Percentiles rank a stretch among this genome's conserved stretches.
phyloP scores from a whole-genome alignment of 2,888 invertebrate genomes.

The Holacanthella duospinosa region DNA sequence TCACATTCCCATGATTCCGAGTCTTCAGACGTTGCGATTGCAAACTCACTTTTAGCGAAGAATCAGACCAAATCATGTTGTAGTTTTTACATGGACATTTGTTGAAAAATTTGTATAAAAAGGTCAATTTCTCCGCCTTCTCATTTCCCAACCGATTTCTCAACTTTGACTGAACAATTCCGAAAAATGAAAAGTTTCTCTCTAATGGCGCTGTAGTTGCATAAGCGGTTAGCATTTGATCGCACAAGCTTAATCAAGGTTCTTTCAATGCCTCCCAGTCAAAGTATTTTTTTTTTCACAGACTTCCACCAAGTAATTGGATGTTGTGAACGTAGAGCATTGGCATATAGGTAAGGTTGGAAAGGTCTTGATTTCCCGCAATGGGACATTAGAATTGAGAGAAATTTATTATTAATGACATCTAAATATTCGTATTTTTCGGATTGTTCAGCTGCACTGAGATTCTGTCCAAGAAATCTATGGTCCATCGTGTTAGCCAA shows the following conservation, averaged over 20 bases:
- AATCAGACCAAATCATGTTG: too few relatives aligned
- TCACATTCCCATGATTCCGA: too few relatives aligned
- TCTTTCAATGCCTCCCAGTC: background rate
- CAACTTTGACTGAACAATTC: slow-evolving; percentile 7
- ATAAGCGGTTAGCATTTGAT: background rate
- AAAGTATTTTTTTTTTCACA: too few relatives aligned
- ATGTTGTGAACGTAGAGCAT: too few relatives aligned
- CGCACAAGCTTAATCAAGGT: background rate
- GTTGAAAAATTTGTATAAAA: background rate
- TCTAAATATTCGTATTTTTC: background rate
- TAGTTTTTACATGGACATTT: too few relatives aligned
- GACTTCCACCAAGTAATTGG: too few relatives aligned
- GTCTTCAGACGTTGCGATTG: too few relatives aligned
- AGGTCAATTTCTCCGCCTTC: background rate
- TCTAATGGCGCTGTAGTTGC: slow-evolving; percentile 7
- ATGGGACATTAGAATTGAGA: background rate
- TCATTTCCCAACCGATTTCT: slow-evolving; percentile 6
- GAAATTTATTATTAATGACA: background rate
- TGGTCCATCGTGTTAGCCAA: slow-evolving; percentile 5
- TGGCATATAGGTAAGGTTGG: too few relatives aligned
- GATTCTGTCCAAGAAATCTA: background rate
- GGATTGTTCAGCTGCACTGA: background rate
- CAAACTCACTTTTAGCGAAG: too few relatives aligned
- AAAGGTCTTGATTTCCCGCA: background rate
- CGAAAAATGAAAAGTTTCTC: slow-evolving; percentile 7